Base-by-base conservation (phyloP, 2,888 invertebrate genomes). In the Spatulosminthurus flaviceps region DNA sequence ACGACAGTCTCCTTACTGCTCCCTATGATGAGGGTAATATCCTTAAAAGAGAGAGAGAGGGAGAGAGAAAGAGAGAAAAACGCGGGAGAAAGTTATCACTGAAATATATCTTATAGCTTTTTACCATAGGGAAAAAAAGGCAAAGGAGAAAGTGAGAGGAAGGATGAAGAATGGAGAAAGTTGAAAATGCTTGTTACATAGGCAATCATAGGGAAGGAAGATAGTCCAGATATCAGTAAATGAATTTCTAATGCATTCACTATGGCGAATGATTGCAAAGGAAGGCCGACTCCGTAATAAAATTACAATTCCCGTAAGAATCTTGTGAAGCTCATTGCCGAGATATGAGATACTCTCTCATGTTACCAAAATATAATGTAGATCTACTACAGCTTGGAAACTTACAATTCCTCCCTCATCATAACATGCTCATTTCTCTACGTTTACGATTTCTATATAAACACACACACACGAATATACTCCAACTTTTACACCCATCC, bases 221-320 rank as follows among this genome's bases (percentile, higher is more conserved):
- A 64, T 42, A n/a, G 76, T 67, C 69, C 74, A 79, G 79, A 81
- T 71, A 71, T 51, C 72, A 66, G 76, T 21, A 78, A 81, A 81
- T 81, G 78, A 81, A 81, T 81, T 81, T 76, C 78, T 79, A 78
- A 72, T 79, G 64, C 41, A 22, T 66, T 16, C 24, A 61, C 43
- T 51, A 24, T n/a, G n/a, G 67, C 19, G 43, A 70, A 77, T 43
- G 67, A 64, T 60, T 28, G 13, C 64, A 34, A 24, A 24, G 74
- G 51, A 69, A 64, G 29, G 29, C 66, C 73, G 43, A 60, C 34
- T 41, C 69, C 61, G 60, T 81, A 81, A 81, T 81, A 78, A 81
- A 81, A 76, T 81, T 81, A 81, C 80, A 76, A 76, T 81, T 79
- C 80, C 76, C 80, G 76, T 67, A 76, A 75, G 80, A 76, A 81